These are phyloP conservation scores for Drosophila auraria DNA, from an alignment of 1,140 invertebrate genomes.

Conservation along the genomic window DNA sequence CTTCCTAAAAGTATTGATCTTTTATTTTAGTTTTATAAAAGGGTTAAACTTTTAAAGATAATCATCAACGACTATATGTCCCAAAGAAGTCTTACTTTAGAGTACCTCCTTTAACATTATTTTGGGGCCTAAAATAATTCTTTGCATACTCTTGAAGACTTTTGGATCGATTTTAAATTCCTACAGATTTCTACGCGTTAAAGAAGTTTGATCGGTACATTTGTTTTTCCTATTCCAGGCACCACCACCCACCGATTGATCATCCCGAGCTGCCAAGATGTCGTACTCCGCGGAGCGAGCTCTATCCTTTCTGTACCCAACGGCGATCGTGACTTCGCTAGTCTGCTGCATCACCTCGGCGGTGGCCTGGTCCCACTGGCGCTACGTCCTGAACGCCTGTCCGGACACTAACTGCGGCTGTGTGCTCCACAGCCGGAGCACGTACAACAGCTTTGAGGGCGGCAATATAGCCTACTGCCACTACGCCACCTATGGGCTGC, in stretches of 20 bases:
- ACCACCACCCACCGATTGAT: background rate
- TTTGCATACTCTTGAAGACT: background rate
- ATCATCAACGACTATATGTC: no score
- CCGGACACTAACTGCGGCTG: constrained; percentile 89
- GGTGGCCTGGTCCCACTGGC: constrained; percentile 89
- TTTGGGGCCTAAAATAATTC: background rate
- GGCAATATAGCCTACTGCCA: constrained; percentile 88
- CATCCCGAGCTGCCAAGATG: constrained; percentile 49
- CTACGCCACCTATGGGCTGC: constrained; percentile 87
- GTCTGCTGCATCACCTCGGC: constrained; percentile 87
- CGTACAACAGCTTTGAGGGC: constrained; percentile 88
- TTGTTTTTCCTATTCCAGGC: background rate
- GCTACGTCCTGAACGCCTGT: constrained; percentile 88
- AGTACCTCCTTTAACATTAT: no score
- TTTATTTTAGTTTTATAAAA: no score
- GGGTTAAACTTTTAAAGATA: no score
- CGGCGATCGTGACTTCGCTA: constrained; percentile 85
- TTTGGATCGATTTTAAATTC: background rate
- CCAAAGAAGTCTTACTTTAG: no score
- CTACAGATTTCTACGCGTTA: background rate
- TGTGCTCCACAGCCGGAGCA: constrained; percentile 88
- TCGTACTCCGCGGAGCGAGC: constrained; percentile 86
- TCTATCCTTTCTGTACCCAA: constrained; percentile 86
- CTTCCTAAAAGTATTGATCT: no score
- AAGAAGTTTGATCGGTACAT: background rate